A percentile compares a stretch with the other conserved stretches of the same genome.
phyloP scores from a whole-genome alignment of 2,797 vertebrate genomes.

The Taeniopygia guttata region DNA sequence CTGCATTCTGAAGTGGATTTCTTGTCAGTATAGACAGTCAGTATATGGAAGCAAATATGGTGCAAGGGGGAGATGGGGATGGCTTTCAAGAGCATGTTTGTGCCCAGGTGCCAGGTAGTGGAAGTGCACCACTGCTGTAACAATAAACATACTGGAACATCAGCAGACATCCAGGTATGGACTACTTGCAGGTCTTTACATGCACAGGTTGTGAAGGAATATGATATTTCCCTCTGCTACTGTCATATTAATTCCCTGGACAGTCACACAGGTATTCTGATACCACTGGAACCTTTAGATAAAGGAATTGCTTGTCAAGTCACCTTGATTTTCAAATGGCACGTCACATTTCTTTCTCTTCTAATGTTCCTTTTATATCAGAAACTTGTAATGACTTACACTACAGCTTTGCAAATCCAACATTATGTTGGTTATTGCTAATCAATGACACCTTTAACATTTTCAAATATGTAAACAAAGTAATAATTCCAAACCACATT shows the following conservation, averaged over 20 bases:
- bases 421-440: neutral
- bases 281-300: neutral
- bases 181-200: neutral
- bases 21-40: neutral
- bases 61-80: neutral
- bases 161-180: neutral
- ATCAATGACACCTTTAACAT: neutral
- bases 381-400: neutral
- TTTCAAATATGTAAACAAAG: neutral
- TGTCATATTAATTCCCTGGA: neutral
- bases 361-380: neutral
- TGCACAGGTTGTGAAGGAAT: neutral
- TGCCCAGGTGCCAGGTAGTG: neutral
- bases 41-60: neutral
- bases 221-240: neutral
- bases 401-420: neutral
- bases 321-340: neutral
- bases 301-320: neutral
- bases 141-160: neutral
- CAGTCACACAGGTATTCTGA: neutral
- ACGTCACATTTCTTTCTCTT: neutral
- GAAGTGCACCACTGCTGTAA: neutral
- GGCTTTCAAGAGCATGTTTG: neutral
- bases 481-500: neutral
- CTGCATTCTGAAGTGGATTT: neutral